Conservation (phyloP, 2,797 vertebrate genomes). For the Triplophysa yarkandensis region DNA sequence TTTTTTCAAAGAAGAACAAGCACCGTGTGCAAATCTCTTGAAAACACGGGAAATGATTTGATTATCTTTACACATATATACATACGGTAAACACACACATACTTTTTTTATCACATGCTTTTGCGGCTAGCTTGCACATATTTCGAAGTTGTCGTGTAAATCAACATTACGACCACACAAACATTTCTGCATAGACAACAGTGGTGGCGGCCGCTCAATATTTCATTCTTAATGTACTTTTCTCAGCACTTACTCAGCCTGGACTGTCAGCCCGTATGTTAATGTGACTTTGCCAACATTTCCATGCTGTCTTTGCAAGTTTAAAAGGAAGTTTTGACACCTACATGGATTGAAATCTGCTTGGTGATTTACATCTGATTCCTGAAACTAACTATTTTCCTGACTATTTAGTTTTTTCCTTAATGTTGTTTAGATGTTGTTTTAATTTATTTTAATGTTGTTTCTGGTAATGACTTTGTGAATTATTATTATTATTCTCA, state of each 20-base stretch:
- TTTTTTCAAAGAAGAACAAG: neutral
- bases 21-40: neutral
- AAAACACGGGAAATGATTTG: neutral
- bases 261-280: slow-evolving; percentile 17
- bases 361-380: slow-evolving; percentile 9
- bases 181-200: slow-evolving; percentile 5
- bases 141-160: slow-evolving; percentile 33
- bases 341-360: slow-evolving; percentile 10
- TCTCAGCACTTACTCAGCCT: slow-evolving; percentile 28
- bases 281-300: slow-evolving; percentile 4
- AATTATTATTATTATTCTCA: too few species aligned
- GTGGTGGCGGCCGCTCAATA: slow-evolving; percentile 18
- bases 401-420: neutral
- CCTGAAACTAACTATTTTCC: neutral
- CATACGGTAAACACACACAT: neutral
- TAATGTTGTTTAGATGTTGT: neutral
- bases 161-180: slow-evolving; percentile 35
- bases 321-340: slow-evolving; percentile 1
- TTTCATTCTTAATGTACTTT: slow-evolving; percentile 33
- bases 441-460: neutral
- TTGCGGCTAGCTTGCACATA: slow-evolving; percentile 2
- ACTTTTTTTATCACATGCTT: slow-evolving; percentile 7
- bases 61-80: neutral
- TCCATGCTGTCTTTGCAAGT: slow-evolving; percentile 31
- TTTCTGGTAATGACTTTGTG: neutral